Evolutionary conservation across 2,797 vertebrate genomes (phyloP), one percentile per base, ranked within the genome.

Genomic region (Picus viridis): DNA sequence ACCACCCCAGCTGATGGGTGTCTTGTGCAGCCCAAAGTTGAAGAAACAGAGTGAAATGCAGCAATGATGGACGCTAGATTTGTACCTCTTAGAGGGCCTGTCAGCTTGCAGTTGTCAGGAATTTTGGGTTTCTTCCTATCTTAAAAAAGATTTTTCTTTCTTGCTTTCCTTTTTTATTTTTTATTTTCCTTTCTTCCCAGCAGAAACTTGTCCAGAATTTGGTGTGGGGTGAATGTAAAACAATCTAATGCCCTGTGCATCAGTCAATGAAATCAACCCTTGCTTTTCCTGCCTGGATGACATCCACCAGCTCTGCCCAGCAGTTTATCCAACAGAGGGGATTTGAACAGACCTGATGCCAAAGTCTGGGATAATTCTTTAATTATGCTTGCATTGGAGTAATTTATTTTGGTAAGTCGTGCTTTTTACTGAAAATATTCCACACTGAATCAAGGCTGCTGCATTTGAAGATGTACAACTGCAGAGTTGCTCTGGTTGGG

Each of bases 321-420:
- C 23, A 23, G 22, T 5, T 36, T 36, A 32, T 32, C 24, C 62
- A 56, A 18, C 2, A 0, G 18, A 12, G 5, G 10, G 22, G 24
- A 29, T 51, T 7, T 9, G 16, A 65, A 43, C 4, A 18, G 18
- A 62, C n/a, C 27, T 7, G 9, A 4, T 16, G 16, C 12, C 12
- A 19, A 43, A 73, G 14, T 6, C 45, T 20, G 26, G 24, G 30
- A 19, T 68, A 13, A 24, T 39, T 79, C 73, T 83, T 61, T n/a
- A 16, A 2, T 17, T 71, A 32, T 0, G 1, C 45, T 63, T 29
- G 16, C 18, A 2, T 7, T 22, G 26, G 22, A 45, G 73, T 12
- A 0, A 7, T 34, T 57, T 53, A 3, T 51, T 56, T 30, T 24
- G 34, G 54, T 75, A 56, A 18, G n/a, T 80, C 5, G 3, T 45